Evolutionary conservation across 2,888 invertebrate genomes (phyloP).

Genomic region (Drosophila melanosoma): DNA sequence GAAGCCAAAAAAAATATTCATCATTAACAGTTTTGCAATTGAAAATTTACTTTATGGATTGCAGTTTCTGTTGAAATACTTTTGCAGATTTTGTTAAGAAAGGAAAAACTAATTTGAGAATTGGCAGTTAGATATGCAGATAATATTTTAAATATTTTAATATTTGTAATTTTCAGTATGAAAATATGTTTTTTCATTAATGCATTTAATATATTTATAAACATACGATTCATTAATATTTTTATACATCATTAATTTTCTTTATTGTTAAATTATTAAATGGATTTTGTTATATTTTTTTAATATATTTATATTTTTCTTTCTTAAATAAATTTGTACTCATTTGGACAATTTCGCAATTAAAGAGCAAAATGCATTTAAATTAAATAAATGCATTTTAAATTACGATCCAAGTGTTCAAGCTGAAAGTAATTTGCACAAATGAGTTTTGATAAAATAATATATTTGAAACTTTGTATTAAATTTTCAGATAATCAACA

Average conservation of each 20-base stretch:
- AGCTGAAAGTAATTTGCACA: background rate
- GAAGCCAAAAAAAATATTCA: slow-evolving; percentile 16
- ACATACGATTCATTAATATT: background rate
- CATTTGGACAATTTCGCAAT: background rate
- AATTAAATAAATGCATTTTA: background rate
- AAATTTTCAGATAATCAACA: slow-evolving; percentile 8
- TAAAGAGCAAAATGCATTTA: background rate
- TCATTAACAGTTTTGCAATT: slow-evolving; percentile 50
- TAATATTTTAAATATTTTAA: no score
- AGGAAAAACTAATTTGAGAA: slow-evolving; percentile 21
- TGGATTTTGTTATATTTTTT: no score
- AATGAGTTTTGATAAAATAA: background rate
- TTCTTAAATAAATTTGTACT: background rate
- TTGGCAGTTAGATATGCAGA: no score
- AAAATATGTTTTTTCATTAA: no score
- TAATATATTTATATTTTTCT: no score
- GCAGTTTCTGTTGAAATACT: slow-evolving; percentile 27
- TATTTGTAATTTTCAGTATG: no score
- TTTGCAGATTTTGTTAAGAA: slow-evolving; percentile 9
- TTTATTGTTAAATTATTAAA: background rate
- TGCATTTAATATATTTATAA: no score
- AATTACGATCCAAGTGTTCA: background rate
- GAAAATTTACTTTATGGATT: slow-evolving; percentile 51
- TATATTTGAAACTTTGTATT: slow-evolving; percentile 1
- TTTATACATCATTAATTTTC: background rate